phyloP scores from a whole-genome alignment of 2,797 vertebrate species.

The Tenualosa ilisha region DNA sequence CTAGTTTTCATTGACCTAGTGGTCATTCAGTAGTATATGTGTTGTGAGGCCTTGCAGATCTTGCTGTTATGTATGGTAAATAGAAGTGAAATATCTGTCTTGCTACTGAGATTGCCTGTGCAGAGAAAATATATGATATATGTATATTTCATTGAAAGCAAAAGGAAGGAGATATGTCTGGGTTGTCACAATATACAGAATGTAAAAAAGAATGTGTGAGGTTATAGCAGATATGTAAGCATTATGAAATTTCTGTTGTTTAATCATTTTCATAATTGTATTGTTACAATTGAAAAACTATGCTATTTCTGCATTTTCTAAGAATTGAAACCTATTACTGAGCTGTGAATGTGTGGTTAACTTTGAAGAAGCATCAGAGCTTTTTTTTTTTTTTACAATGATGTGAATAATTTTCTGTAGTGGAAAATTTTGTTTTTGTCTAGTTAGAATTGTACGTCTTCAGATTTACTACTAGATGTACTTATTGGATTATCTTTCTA shows the following conservation, averaged over 20 bases:
- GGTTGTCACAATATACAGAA: neutral
- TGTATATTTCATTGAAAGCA: neutral
- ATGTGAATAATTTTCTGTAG: neutral
- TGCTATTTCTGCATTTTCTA: neutral
- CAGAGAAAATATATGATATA: neutral
- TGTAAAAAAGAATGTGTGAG: neutral
- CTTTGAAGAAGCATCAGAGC: neutral
- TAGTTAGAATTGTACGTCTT: neutral
- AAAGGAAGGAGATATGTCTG: neutral
- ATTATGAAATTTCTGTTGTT: neutral
- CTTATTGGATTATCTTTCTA: neutral
- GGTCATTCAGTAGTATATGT: conserved; percentile 12
- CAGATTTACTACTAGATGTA: neutral
- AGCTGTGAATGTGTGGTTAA: neutral
- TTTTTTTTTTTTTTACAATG: neutral
- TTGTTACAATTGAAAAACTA: neutral
- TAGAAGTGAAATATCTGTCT: neutral
- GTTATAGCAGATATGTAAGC: neutral
- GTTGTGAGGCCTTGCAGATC: neutral
- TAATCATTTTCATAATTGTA: neutral
- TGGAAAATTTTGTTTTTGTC: neutral
- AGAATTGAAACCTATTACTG: neutral
- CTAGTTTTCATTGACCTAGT: conserved; percentile 34
- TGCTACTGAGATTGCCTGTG: neutral
- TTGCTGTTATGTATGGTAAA: neutral